Percentiles rank a stretch among this genome's conserved stretches.
Evolutionary conservation across 1,140 invertebrate genomes (phyloP).

Genomic region (Pararge aegeria): DNA sequence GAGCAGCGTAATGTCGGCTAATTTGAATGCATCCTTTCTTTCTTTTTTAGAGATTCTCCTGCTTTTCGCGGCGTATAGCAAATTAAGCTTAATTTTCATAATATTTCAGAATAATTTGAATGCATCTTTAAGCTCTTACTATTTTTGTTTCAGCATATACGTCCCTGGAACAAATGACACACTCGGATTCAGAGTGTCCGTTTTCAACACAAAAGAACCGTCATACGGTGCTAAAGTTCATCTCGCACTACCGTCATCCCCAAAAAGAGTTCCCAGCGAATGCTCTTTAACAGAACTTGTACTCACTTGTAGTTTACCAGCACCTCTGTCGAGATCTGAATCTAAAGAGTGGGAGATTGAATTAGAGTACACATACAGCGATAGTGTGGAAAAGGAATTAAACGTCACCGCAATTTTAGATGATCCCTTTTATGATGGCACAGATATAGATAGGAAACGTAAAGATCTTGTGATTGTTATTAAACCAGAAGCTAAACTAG

Average conservation of each 20-base stretch:
- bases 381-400: conserved; percentile 23
- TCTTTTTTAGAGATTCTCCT: too few species aligned
- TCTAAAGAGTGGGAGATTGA: conserved; percentile 54
- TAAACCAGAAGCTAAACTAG: conserved; percentile 45
- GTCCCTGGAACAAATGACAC: conserved; percentile 48
- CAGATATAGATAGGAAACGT: conserved; percentile 34
- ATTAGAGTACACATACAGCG: conserved; percentile 46
- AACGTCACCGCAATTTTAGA: conserved; percentile 41
- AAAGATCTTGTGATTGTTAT: conserved; percentile 42
- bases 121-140: background rate
- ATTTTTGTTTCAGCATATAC: conserved; percentile 47
- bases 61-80: too few species aligned
- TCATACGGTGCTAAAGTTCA: conserved; percentile 57
- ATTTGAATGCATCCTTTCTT: too few species aligned
- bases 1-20: too few species aligned
- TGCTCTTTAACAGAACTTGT: conserved; percentile 45
- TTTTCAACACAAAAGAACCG: conserved; percentile 59
- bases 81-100: too few species aligned
- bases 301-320: conserved; percentile 52
- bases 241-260: conserved; percentile 43
- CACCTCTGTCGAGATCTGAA: conserved; percentile 47
- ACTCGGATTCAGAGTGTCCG: conserved; percentile 46
- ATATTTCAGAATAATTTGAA: too few species aligned
- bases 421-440: conserved; percentile 45
- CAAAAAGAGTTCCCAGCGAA: conserved; percentile 49